Conservation (phyloP, 2,797 vertebrate species). For the Microctenopoma lineatum region DNA sequence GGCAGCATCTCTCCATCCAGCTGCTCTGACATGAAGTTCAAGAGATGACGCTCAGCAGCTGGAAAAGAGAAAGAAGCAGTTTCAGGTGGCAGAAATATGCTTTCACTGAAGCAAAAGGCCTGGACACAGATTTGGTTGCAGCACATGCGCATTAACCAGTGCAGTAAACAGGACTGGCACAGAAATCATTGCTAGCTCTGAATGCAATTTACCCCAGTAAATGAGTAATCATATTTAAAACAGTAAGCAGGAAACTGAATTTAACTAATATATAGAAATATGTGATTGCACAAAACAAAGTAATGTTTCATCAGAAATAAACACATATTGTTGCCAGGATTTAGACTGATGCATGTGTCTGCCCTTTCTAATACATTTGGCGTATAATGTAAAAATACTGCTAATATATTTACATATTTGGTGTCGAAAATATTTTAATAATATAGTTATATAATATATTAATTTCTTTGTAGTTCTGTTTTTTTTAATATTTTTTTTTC, state of each 20-base stretch:
- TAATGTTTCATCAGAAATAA: not conserved
- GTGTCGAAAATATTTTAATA: not conserved
- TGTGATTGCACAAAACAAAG: not conserved
- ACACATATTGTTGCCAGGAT: not conserved
- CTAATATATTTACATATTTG: not conserved
- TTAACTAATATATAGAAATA: not conserved
- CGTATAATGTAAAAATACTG: not conserved
- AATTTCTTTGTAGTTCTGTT: not conserved
- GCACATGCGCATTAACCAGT: constrained; percentile 23
- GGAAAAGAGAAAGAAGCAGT: constrained; percentile 24
- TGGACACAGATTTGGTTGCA: constrained; percentile 28
- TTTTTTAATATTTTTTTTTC: not conserved
- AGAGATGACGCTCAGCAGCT: constrained; percentile 19
- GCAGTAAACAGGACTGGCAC: constrained; percentile 5
- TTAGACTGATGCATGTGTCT: not conserved
- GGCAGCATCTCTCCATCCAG: constrained; percentile 33
- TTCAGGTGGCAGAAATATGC: constrained; percentile 35
- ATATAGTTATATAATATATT: not conserved
- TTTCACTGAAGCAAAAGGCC: constrained; percentile 24
- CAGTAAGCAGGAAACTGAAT: not conserved
- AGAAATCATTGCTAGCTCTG: not conserved
- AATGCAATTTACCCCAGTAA: not conserved
- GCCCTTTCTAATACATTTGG: not conserved
- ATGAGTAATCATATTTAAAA: not conserved
- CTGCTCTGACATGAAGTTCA: constrained; percentile 37